Conservation (phyloP, 2,888 invertebrate species). For the Amaurobius ferox region DNA sequence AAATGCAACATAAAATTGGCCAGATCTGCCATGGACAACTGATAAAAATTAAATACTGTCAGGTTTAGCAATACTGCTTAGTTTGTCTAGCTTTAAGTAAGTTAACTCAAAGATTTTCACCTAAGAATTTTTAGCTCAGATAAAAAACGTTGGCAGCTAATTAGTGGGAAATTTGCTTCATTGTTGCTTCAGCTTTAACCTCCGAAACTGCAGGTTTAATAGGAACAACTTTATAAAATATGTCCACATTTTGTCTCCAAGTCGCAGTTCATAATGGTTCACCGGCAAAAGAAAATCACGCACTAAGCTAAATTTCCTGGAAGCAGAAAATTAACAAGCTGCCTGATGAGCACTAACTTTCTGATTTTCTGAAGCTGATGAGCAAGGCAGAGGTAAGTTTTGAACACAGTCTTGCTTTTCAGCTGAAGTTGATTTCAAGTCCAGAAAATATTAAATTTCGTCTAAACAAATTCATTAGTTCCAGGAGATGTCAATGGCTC, state of each 20-base stretch:
- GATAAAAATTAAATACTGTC: not conserved
- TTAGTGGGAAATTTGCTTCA: not conserved
- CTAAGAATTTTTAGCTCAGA: not conserved
- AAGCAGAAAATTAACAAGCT: conserved; percentile 53
- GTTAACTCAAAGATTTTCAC: not conserved
- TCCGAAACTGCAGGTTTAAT: not conserved
- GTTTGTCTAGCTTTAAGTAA: not conserved
- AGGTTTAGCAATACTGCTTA: not conserved
- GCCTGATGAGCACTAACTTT: conserved; percentile 60
- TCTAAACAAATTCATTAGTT: conserved; percentile 87
- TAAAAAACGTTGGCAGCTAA: conserved; percentile 3
- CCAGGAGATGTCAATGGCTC: conserved; percentile 88
- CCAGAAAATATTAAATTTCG: not conserved
- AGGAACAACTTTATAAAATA: conserved; percentile 20
- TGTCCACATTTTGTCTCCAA: not conserved
- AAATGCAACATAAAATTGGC: not conserved
- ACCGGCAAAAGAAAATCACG: conserved; percentile 60
- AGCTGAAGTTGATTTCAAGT: conserved; percentile 21
- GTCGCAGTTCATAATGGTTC: conserved; percentile 18
- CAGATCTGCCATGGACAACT: not conserved
- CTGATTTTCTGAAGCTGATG: conserved; percentile 20
- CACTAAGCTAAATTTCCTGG: conserved; percentile 53
- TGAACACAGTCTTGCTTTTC: conserved; percentile 69
- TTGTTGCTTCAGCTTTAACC: not conserved
- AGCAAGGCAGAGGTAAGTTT: conserved; percentile 51